A percentile compares a stretch with the other conserved stretches of the same genome.
These are phyloP conservation scores for Molossus molossus DNA, from an alignment of 2,797 vertebrate species.

Conservation along the genomic window DNA sequence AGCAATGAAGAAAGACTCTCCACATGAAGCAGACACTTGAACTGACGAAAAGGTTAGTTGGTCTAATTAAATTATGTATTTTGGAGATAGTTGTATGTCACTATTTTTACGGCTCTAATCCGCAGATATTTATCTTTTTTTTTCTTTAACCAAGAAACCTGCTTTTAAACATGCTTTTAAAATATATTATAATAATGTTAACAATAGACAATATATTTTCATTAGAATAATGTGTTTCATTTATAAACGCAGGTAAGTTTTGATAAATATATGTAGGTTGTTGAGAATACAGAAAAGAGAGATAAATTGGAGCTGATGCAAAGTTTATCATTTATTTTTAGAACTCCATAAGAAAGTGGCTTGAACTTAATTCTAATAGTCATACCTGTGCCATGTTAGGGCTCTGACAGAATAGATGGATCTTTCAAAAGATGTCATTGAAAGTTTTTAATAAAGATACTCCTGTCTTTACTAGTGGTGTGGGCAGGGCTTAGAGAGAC, in stretches of 20 bases:
- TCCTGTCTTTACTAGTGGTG: background rate
- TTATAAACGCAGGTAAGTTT: background rate
- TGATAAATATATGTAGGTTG: background rate
- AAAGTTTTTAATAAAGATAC: background rate
- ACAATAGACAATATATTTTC: background rate
- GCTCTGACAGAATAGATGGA: background rate
- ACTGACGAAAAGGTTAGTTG: background rate
- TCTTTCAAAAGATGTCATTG: background rate
- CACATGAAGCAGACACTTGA: background rate
- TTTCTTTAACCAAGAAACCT: constrained; percentile 10
- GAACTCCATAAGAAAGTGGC: background rate
- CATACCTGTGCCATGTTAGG: background rate
- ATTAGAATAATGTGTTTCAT: background rate
- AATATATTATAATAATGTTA: background rate
- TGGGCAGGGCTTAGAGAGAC: background rate
- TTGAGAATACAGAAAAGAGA: background rate
- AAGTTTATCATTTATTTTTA: background rate
- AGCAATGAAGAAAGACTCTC: background rate
- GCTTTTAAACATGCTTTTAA: background rate
- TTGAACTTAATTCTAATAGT: background rate
- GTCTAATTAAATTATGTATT: background rate
- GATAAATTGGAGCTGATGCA: background rate
- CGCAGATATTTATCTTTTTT: background rate
- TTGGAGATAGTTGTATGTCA: background rate
- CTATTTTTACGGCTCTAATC: background rate